Conservation (phyloP, 2,113 vertebrate species). For the Pseudorectes ferrugineus region DNA sequence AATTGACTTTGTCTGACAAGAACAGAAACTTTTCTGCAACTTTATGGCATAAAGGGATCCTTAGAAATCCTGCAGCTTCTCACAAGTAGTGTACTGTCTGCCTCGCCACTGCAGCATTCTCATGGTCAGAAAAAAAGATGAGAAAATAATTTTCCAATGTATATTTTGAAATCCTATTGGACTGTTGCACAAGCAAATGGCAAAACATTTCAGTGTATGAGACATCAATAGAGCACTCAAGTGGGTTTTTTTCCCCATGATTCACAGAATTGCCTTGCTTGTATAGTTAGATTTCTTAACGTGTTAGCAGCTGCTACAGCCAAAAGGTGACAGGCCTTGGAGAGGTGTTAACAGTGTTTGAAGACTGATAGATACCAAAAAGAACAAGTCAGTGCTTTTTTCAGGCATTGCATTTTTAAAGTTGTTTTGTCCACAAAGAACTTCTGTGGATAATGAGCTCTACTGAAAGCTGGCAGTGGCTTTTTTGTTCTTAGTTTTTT, state of each 20-base stretch:
- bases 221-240: not conserved
- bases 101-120: not conserved
- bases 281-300: not conserved
- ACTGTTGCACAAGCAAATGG: not conserved
- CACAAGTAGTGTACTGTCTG: not conserved
- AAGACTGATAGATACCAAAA: not conserved
- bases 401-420: not conserved
- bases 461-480: not conserved
- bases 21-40: not conserved
- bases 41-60: not conserved
- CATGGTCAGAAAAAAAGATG: not conserved
- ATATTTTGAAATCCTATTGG: not conserved
- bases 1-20: not conserved
- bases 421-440: not conserved
- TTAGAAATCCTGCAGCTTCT: not conserved
- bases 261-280: not conserved
- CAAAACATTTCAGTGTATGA: not conserved
- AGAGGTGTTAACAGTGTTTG: not conserved
- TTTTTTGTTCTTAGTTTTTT: not conserved
- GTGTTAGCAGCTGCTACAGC: not conserved
- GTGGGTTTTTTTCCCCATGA: fast-evolving
- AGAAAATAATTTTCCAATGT: not conserved
- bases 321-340: not conserved
- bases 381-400: not conserved
- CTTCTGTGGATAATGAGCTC: not conserved